Conservation (phyloP, 1,140 invertebrate species). For the Metopolophium dirhodum region DNA sequence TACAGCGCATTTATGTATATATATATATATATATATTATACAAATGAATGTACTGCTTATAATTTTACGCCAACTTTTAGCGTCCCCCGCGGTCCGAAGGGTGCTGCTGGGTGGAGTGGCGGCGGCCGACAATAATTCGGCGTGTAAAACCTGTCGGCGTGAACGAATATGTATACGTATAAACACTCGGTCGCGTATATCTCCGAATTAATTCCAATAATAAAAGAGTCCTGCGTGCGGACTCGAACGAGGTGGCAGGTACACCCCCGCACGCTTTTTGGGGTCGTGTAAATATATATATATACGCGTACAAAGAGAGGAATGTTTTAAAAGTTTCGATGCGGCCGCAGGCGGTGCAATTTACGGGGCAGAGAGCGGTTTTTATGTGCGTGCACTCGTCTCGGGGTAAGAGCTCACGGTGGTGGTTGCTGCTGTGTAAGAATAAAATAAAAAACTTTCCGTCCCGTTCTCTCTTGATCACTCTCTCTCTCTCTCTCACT, state of each 20-base stretch:
- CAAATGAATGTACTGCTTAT: neutral
- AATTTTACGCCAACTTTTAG: conserved; percentile 16
- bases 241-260: neutral
- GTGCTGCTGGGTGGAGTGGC: neutral
- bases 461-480: neutral
- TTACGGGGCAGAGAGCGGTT: conserved; percentile 32
- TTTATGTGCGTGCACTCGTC: conserved; percentile 14
- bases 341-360: conserved; percentile 15
- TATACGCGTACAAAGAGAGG: neutral
- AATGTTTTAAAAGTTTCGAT: conserved; percentile 55
- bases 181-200: neutral
- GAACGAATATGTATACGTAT: neutral
- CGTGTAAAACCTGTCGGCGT: conserved; percentile 40
- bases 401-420: neutral
- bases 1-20: neutral
- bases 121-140: conserved; percentile 16
- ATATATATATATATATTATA: conserved; percentile 6
- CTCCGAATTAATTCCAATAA: conserved; percentile 50
- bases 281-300: neutral
- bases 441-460: conserved; percentile 33
- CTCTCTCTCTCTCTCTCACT: neutral
- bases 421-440: neutral
- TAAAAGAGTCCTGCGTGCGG: conserved; percentile 33
- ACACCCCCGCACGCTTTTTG: neutral
- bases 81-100: neutral